Conservation (phyloP, 2,797 vertebrate species). For the Enteromius afrohamiltoni region DNA sequence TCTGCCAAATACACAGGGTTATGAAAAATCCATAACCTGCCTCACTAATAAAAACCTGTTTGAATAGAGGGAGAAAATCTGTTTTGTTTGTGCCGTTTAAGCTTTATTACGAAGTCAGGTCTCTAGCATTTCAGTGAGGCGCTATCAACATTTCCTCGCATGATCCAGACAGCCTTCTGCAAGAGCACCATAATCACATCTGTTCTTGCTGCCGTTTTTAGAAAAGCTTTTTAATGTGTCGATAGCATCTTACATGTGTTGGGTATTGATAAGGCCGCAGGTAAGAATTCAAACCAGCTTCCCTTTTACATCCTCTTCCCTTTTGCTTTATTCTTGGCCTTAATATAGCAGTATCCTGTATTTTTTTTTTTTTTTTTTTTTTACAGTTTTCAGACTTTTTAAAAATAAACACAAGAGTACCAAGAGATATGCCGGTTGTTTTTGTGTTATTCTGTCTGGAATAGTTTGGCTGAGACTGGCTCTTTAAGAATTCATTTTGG, state of each 20-base stretch:
- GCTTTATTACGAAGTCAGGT: conserved; percentile 31
- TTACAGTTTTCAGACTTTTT: background rate
- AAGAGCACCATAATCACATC: conserved; percentile 56
- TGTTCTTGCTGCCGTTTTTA: conserved; percentile 63
- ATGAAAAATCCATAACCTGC: conserved; percentile 19
- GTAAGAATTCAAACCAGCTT: conserved; percentile 61
- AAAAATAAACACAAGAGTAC: conserved; percentile 23
- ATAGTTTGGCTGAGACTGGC: background rate
- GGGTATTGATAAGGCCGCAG: conserved; percentile 67
- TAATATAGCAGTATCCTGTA: background rate
- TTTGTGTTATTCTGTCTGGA: background rate
- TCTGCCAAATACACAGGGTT: background rate
- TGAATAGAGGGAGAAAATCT: background rate
- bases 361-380: too few species aligned
- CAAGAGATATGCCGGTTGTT: background rate
- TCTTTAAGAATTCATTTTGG: background rate
- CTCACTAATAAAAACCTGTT: conserved; percentile 8
- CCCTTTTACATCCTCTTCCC: conserved; percentile 8
- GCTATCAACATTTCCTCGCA: conserved; percentile 51
- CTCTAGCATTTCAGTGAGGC: conserved; percentile 55
- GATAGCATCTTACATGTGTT: conserved; percentile 69
- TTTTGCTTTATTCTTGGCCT: background rate
- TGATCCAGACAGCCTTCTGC: conserved; percentile 41
- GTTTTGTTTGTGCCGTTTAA: conserved; percentile 12
- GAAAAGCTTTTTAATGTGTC: conserved; percentile 57